Evolutionary conservation across 64 coral and sea anemone genomes (phyloP).

Genomic region (Pachyseris speciosa): DNA sequence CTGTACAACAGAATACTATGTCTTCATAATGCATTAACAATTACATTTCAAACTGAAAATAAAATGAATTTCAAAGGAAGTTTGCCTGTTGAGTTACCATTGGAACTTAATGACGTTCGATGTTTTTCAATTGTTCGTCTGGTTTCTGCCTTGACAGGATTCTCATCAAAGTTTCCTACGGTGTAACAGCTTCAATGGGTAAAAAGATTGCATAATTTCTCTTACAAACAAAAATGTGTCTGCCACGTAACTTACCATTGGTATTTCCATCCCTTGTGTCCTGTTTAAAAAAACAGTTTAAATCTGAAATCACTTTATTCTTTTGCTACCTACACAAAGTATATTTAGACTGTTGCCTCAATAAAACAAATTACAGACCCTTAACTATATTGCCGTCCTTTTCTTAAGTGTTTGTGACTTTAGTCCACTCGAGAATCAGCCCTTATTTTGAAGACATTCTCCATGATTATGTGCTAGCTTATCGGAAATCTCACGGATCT

Average conservation of each 20-base stretch:
- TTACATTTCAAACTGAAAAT: too few species aligned
- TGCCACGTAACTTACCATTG: conserved; percentile 10
- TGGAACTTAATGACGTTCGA: not conserved
- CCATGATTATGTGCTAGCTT: conserved; percentile 10
- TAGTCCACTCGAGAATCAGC: conserved; percentile 4
- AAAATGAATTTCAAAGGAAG: not conserved
- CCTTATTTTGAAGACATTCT: conserved; percentile 32
- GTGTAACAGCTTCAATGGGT: conserved; percentile 38
- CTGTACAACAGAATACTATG: too few species aligned
- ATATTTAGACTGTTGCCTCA: too few species aligned
- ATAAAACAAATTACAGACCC: too few species aligned
- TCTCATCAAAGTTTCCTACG: conserved; percentile 60
- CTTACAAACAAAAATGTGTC: conserved; percentile 52
- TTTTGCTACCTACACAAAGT: too few species aligned
- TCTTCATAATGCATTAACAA: too few species aligned
- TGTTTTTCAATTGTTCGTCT: not conserved
- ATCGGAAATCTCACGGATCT: conserved; percentile 7
- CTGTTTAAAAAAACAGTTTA: not conserved
- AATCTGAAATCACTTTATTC: too few species aligned
- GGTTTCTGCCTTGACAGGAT: not conserved
- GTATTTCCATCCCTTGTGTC: conserved; percentile 35
- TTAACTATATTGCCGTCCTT: conserved; percentile 51
- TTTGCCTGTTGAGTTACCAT: not conserved
- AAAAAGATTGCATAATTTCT: conserved; percentile 56
- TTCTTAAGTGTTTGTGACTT: conserved; percentile 30